Base-by-base conservation (phyloP, 2,113 vertebrate genomes). In the Gracilinanus agilis region DNA sequence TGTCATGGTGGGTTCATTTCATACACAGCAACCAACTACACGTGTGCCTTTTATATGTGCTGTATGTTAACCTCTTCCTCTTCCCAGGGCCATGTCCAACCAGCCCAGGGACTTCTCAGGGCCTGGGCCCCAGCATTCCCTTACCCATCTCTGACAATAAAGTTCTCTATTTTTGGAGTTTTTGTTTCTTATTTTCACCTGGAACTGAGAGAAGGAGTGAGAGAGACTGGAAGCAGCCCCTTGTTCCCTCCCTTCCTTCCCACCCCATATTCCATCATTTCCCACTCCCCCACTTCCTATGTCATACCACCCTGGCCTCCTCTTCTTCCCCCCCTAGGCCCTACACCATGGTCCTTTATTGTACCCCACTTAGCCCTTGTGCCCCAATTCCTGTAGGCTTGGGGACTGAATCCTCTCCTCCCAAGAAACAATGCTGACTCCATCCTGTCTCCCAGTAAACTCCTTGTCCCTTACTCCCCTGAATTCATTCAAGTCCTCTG, bases 111-210 rank as follows among this genome's bases (percentile, higher is more conserved):
- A 93, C 90, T 94, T 90, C 90, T 94, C 83, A 89, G 0, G 93
- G 95, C 54, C 90, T 93, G 96, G 92, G 91, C 90, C 91, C 95
- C 90, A 24, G 25, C 21, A 49, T 90, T 58, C 96, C 75, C 83
- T 54, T 90, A 96, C 94, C 96, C 97, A 91, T 96, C 92, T 96
- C 95, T 98, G 98, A 97, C 97, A 99, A 99, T 99, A 99, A 99
- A 99, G 97, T 98, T 98, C 97, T 98, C 97, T 98, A 98, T 98
- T 98, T 98, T 98, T 98, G 96, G 98, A 97, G 96, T 98, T 98
- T 0, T 54, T 97, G 98, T 98, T 98, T 98, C 97, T 98, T 98
- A 97, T 98, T 99, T 98, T 98, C 97, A 97, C 90, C 94, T 93
- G 88, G 94, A 98, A 98, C 93, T 97, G 97, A 98, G 97, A 97